These are phyloP conservation scores for Clarias laeviceps DNA, from an alignment of 2,797 vertebrate species.

Conservation along the genomic window DNA sequence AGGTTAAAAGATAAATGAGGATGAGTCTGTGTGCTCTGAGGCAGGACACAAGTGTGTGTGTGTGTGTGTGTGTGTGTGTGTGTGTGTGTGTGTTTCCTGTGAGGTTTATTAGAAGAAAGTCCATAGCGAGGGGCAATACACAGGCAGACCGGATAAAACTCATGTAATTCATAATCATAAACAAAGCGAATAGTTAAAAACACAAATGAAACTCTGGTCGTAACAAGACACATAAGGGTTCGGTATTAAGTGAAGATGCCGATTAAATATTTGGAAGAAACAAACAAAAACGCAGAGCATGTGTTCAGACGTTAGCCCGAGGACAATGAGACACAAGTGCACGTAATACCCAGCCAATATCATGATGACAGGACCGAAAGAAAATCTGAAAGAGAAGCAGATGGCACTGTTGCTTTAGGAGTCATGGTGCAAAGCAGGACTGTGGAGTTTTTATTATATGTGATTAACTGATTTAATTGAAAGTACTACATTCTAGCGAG, in stretches of 20 bases:
- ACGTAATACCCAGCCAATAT: background rate
- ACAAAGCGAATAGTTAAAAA: background rate
- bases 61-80: too few species aligned
- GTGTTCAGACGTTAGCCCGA: background rate
- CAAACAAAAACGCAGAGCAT: background rate
- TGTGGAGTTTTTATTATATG: background rate
- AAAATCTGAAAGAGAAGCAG: background rate
- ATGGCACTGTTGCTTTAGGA: constrained; percentile 10
- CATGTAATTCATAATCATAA: background rate
- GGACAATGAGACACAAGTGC: background rate
- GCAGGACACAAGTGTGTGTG: background rate
- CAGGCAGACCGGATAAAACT: background rate
- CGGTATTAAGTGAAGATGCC: background rate
- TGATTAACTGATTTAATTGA: background rate
- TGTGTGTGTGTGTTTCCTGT: background rate
- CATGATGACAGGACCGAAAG: background rate
- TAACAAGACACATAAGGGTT: background rate
- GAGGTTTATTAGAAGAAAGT: background rate
- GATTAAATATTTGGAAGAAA: background rate
- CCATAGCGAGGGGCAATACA: background rate
- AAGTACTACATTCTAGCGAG: background rate
- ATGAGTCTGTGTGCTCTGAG: background rate
- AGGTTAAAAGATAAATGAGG: background rate
- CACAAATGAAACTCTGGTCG: background rate
- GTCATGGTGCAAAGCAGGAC: background rate